Conservation (phyloP, 2,113 vertebrate species). For the Cairina moschata region DNA sequence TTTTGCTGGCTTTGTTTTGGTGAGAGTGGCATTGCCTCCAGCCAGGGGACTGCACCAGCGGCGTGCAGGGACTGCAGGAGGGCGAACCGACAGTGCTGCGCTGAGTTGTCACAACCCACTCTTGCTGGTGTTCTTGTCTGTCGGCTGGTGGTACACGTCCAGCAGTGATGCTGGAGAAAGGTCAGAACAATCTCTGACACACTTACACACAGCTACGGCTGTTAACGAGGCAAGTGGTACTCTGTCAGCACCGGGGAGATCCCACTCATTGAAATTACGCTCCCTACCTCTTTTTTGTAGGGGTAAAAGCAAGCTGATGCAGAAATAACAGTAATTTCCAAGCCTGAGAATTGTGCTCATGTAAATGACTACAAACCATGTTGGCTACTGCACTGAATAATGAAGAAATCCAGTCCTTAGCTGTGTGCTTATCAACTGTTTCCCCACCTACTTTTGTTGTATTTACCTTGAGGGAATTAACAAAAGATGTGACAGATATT, state of each 20-base stretch:
- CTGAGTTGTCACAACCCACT: background rate
- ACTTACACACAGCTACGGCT: fast-evolving
- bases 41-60: background rate
- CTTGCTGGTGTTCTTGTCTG: background rate
- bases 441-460: background rate
- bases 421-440: background rate
- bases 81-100: background rate
- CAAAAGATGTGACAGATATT: background rate
- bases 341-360: background rate
- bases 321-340: slow-evolving; percentile 24
- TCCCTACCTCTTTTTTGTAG: background rate
- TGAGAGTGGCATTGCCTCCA: background rate
- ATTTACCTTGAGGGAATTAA: background rate
- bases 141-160: background rate
- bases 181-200: background rate
- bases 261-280: background rate
- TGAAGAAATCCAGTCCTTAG: background rate
- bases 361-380: background rate
- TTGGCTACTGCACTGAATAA: background rate
- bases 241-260: background rate
- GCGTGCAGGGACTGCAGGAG: background rate
- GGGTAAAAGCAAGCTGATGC: background rate
- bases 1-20: background rate
- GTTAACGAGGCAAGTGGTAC: background rate
- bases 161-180: background rate